Base-by-base conservation (phyloP, 2,797 vertebrate species). In the Sparus aurata region DNA sequence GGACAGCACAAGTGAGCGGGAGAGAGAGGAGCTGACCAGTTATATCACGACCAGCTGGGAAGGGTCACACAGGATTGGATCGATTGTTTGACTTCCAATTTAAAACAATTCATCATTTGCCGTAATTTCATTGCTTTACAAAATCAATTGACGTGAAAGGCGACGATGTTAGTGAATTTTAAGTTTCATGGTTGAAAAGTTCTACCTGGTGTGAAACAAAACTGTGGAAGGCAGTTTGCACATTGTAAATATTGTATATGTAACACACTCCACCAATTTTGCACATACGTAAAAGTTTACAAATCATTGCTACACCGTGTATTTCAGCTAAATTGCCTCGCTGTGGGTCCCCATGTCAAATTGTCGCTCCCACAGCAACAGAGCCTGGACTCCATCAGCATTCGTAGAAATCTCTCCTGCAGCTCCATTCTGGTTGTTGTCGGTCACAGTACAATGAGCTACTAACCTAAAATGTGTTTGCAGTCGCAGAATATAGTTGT, bases 1-100 rank as follows among this genome's bases (percentile, higher is more conserved):
- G 77, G 45, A 64, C 12, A 73, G 75, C 79, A 27, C n/a, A 59
- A 75, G 66, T 30, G 38, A 60, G 67, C 12, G 5, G 25, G 60
- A 78, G 52, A 61, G 13, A 49, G 34, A 75, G 50, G 18, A 76
- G 61, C 38, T 60, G 69, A 58, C 60, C 41, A 3, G 61, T 81
- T 86, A 60, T 75, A 73, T 78, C 41, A 18, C 10, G 2, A 49
- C n/a, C 30, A n/a, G 27, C 49, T 47, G 10, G 61, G 13, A 53
- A 69, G 27, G n/a, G 22, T 8, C 27, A 20, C 60, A n/a, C n/a
- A n/a, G 30, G 41, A 15, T 27, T 53, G 57, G 77, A 62, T 49
- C 4, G 15, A 66, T 65, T 65, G 61, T 41, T 16, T 22, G 6
- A 22, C 38, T 50, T 4, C 22, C 5, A 69, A 52, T 11, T 22